Percentiles rank a stretch among this genome's conserved stretches.
Evolutionary conservation across 2,113 vertebrate genomes (phyloP).

Genomic region (Bubo scandiacus): DNA sequence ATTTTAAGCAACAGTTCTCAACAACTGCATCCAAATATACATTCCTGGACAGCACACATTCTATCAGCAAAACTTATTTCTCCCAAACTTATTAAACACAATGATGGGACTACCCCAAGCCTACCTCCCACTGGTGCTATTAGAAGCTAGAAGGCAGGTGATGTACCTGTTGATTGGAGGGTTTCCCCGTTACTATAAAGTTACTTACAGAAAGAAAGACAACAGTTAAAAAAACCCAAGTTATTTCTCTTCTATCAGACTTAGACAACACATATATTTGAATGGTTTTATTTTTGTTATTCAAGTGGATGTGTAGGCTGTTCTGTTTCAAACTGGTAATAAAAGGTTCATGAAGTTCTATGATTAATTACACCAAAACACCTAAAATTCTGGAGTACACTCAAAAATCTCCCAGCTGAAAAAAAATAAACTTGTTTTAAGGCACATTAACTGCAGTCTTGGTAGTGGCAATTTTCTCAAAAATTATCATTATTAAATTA

Average conservation of each 20-base stretch:
- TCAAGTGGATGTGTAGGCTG: not conserved
- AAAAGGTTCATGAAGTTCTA: not conserved
- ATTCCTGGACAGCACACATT: not conserved
- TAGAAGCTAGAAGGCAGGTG: conserved; percentile 60
- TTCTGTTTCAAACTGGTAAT: not conserved
- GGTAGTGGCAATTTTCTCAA: not conserved
- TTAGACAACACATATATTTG: conserved; percentile 15
- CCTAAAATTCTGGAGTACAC: not conserved
- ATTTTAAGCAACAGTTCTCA: not conserved
- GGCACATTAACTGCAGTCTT: not conserved
- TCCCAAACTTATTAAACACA: conserved; percentile 29
- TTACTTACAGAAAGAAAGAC: conserved; percentile 60
- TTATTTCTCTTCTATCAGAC: conserved; percentile 45
- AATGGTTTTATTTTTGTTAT: not conserved
- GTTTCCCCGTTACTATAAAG: conserved; percentile 47
- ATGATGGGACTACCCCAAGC: conserved; percentile 11
- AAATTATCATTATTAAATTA: not conserved
- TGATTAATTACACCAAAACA: not conserved
- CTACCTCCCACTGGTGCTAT: conserved; percentile 47
- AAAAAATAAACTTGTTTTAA: not conserved
- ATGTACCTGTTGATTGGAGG: conserved; percentile 59
- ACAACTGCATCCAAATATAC: not conserved
- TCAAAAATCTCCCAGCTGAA: not conserved
- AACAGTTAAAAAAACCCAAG: conserved; percentile 24
- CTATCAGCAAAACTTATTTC: conserved; percentile 6